Evolutionary conservation across 2,113 vertebrate genomes (phyloP).

Genomic region (Apeltes quadracus): DNA sequence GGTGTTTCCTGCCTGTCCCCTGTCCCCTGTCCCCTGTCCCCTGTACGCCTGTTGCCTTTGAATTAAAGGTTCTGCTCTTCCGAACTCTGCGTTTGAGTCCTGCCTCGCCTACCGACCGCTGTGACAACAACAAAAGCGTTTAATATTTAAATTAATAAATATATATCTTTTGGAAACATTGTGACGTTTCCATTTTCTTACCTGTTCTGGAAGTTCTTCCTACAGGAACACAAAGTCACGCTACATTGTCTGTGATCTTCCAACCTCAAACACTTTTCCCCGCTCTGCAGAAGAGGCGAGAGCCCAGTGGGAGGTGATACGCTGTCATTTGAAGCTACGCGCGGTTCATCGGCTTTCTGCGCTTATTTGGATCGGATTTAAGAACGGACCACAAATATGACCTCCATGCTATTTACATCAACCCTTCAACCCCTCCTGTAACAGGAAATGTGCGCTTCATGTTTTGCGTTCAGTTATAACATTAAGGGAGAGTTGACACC

Average conservation of each 20-base stretch:
- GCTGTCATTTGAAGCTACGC: slow-evolving; percentile 2
- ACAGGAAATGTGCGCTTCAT: neutral
- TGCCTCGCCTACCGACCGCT: too few species aligned
- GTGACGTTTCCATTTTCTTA: neutral
- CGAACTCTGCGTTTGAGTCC: too few species aligned
- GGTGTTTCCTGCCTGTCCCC: too few species aligned
- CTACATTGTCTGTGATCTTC: slow-evolving; percentile 1
- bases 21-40: too few species aligned
- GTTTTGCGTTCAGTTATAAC: neutral
- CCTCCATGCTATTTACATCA: neutral
- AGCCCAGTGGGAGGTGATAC: neutral
- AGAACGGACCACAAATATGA: neutral
- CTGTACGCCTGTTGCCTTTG: too few species aligned
- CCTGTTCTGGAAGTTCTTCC: neutral
- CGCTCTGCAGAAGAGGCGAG: slow-evolving; percentile 4
- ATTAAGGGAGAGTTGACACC: slow-evolving; percentile 13
- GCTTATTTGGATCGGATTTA: neutral
- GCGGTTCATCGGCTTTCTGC: neutral
- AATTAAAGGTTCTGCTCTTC: too few species aligned
- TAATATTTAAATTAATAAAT: too few species aligned
- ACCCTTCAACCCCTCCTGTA: neutral
- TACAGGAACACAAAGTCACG: slow-evolving; percentile 16
- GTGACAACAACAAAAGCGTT: too few species aligned
- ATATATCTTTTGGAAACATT: too few species aligned
- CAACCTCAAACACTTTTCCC: slow-evolving; percentile 20